Percentiles rank a stretch among this genome's conserved stretches.
Conservation (phyloP, 2,113 vertebrate genomes). For the Macquaria australasica region DNA sequence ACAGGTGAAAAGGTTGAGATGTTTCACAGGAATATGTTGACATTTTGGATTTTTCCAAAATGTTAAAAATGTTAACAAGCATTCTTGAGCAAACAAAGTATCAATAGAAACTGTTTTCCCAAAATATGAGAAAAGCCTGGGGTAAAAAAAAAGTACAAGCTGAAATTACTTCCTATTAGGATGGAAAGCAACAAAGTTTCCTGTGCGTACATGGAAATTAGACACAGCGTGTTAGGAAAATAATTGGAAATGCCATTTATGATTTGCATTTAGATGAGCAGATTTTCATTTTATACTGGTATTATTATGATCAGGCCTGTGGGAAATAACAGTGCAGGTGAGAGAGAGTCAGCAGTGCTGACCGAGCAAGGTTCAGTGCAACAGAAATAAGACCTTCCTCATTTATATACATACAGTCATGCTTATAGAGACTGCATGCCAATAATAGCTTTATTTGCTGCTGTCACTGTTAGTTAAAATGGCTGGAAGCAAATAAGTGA, state of each 20-base stretch:
- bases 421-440: neutral
- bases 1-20: neutral
- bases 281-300: slow-evolving; percentile 75
- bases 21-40: neutral
- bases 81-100: slow-evolving; percentile 9
- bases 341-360: slow-evolving; percentile 57
- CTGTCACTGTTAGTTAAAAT: slow-evolving; percentile 18
- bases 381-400: slow-evolving; percentile 42
- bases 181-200: slow-evolving; percentile 37
- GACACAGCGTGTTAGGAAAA: slow-evolving; percentile 67
- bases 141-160: slow-evolving; percentile 6
- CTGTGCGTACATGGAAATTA: slow-evolving; percentile 69
- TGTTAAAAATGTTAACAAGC: slow-evolving; percentile 6
- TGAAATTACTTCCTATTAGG: slow-evolving; percentile 32
- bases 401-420: slow-evolving; percentile 32
- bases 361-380: slow-evolving; percentile 42
- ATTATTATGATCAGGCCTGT: slow-evolving; percentile 65
- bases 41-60: neutral
- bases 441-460: slow-evolving; percentile 23
- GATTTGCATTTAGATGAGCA: slow-evolving; percentile 86
- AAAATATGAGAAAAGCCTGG: neutral
- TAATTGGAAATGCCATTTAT: slow-evolving; percentile 75
- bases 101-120: neutral
- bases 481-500: neutral
- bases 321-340: slow-evolving; percentile 64